phyloP scores from a whole-genome alignment of 2,888 invertebrate species.

The Drosophila demipolita region DNA sequence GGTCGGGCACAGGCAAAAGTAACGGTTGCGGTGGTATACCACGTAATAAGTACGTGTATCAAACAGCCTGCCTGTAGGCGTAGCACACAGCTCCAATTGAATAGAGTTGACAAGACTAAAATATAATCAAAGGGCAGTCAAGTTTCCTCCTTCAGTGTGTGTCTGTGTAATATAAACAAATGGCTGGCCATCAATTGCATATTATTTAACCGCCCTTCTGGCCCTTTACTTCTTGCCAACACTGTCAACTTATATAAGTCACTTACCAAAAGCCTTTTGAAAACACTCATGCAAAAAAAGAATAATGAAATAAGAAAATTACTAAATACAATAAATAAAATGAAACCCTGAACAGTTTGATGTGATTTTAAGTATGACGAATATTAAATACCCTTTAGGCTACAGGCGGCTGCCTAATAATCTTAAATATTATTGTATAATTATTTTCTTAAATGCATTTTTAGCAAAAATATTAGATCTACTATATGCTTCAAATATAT shows the following conservation, averaged over 20 bases:
- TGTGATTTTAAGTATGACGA: not conserved
- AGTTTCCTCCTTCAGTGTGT: not conserved
- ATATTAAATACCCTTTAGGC: not conserved
- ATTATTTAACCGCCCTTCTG: constrained; percentile 66
- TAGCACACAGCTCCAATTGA: constrained; percentile 23
- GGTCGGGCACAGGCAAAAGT: constrained; percentile 3
- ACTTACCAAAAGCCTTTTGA: constrained; percentile 44
- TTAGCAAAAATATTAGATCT: not conserved
- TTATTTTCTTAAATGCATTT: not conserved
- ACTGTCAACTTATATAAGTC: constrained; percentile 73
- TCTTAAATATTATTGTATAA: not conserved
- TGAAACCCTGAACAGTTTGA: not conserved
- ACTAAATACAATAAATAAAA: not conserved
- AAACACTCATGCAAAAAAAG: constrained; percentile 38
- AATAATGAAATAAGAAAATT: constrained; percentile 3
- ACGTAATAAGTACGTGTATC: constrained; percentile 50
- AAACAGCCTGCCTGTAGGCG: constrained; percentile 32
- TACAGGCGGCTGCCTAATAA: not conserved
- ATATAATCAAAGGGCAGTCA: constrained; percentile 71
- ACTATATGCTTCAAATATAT: not conserved
- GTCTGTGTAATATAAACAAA: constrained; percentile 74
- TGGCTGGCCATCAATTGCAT: constrained; percentile 75
- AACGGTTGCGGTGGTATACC: constrained; percentile 1
- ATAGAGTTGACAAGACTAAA: constrained; percentile 58
- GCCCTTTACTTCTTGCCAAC: constrained; percentile 61